Evolutionary conservation across 64 coral and sea anemone species (phyloP).

Genomic region (Stichodactyla helianthus): DNA sequence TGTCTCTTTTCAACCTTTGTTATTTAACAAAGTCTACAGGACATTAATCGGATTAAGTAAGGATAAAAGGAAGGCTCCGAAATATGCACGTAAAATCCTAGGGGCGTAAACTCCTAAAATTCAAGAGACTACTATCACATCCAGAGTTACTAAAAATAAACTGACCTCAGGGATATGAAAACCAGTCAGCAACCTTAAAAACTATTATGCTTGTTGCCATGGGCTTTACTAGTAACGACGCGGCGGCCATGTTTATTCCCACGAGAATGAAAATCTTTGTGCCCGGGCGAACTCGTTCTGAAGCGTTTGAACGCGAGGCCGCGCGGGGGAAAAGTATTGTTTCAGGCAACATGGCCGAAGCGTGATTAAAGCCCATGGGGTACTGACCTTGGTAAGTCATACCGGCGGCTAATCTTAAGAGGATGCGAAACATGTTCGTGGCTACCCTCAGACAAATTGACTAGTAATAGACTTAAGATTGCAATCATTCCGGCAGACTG

Average conservation of each 20-base stretch:
- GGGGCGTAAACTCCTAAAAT: neutral
- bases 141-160: neutral
- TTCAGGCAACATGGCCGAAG: too few species aligned
- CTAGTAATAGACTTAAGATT: neutral
- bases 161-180: neutral
- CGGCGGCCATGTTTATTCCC: too few species aligned
- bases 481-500: neutral
- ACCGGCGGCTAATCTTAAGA: neutral
- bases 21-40: neutral
- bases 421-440: neutral
- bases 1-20: too few species aligned
- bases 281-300: too few species aligned
- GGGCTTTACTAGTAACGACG: too few species aligned
- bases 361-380: neutral
- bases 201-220: too few species aligned
- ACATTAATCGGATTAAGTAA: neutral
- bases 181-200: too few species aligned
- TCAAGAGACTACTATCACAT: neutral
- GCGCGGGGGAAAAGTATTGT: too few species aligned
- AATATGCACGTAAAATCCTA: neutral
- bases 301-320: too few species aligned
- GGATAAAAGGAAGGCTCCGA: neutral
- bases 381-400: conserved; percentile 1
- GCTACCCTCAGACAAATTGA: neutral
- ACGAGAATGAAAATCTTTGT: too few species aligned